A percentile compares a stretch with the other conserved stretches of the same genome.
These are phyloP conservation scores for Clusia tigrina DNA, from an alignment of 2,888 invertebrate species.

Conservation along the genomic window DNA sequence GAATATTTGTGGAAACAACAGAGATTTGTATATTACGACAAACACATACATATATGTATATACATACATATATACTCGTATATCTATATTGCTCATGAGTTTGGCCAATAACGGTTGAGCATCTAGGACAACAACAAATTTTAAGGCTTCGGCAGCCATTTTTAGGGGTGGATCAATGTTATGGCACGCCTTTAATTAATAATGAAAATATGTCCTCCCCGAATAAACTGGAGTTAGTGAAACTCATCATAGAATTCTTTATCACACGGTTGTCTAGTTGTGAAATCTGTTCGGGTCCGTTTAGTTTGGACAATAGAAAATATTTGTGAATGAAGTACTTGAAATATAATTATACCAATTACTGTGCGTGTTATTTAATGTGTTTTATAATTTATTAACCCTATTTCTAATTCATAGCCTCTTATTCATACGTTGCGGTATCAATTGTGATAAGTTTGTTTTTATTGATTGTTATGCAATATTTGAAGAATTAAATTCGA, in stretches of 20 bases:
- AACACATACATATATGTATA: no score
- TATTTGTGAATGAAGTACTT: conserved; percentile 35
- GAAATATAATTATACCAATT: conserved; percentile 37
- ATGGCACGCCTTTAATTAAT: conserved; percentile 57
- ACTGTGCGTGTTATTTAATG: conserved; percentile 37
- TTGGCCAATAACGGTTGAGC: conserved; percentile 40
- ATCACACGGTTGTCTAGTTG: conserved; percentile 64
- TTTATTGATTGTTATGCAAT: conserved; percentile 22
- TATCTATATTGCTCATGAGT: not conserved
- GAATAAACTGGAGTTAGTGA: conserved; percentile 56
- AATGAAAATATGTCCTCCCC: conserved; percentile 60
- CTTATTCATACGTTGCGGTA: conserved; percentile 30
- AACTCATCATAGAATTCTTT: conserved; percentile 64
- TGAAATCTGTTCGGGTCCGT: conserved; percentile 64
- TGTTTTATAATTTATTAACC: conserved; percentile 36
- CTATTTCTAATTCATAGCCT: conserved; percentile 35
- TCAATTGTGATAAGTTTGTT: conserved; percentile 37
- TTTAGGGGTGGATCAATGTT: conserved; percentile 44
- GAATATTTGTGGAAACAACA: not conserved
- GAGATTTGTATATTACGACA: no score
- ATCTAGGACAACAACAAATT: not conserved
- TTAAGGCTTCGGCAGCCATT: conserved; percentile 45
- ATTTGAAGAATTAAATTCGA: conserved; percentile 14
- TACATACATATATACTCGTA: not conserved
- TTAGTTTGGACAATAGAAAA: conserved; percentile 47